Evolutionary conservation across 1,140 invertebrate species (phyloP), one percentile per base, ranked within the genome.

Genomic region (Aricia agestis): DNA sequence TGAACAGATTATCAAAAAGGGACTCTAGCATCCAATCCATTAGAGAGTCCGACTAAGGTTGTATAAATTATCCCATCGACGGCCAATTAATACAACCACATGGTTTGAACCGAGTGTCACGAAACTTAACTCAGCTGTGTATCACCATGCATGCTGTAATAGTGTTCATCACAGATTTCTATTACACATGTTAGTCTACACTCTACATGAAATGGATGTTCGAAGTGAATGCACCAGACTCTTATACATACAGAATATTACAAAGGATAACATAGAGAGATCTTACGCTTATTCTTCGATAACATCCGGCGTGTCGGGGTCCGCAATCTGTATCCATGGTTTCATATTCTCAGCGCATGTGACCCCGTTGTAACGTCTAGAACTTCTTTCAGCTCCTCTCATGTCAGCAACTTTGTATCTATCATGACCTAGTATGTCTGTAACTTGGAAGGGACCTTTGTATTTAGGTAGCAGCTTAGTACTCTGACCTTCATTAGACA

Each of bases 381-480:
- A 15, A 15, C 32, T 69, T 32, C 77, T 67, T 52, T 72, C 59
- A 15, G 71, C 36, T 13, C 71, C 71, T 65, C 71, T 57, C 71
- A 72, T 72, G n/a, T 72, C 71, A 10, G 19, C 19, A 1, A 72
- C 25, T 18, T 31, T 57, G n/a, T 72, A 72, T 66, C 71, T 25
- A 17, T 72, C 71, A 7, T 72, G 11, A 19, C 66, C 66, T 36
- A 71, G 25, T 41, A 71, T 25, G 19, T 71, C 57, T 32, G 11
- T 63, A 1, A 72, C 36, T 19, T 72, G 67, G 42, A 72, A 87
- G 19, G 83, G 72, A 6, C 80, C 81, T 67, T 78, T 81, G 63
- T 70, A 83, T 1, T 77, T 3, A 3, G 80, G 82, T n/a, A 83
- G 1, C 19, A 81, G 66, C 69, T 83, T 83, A 6, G 69, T 74